These are phyloP conservation scores for Leuciscus idus DNA, from an alignment of 2,113 vertebrate species.

Conservation along the genomic window DNA sequence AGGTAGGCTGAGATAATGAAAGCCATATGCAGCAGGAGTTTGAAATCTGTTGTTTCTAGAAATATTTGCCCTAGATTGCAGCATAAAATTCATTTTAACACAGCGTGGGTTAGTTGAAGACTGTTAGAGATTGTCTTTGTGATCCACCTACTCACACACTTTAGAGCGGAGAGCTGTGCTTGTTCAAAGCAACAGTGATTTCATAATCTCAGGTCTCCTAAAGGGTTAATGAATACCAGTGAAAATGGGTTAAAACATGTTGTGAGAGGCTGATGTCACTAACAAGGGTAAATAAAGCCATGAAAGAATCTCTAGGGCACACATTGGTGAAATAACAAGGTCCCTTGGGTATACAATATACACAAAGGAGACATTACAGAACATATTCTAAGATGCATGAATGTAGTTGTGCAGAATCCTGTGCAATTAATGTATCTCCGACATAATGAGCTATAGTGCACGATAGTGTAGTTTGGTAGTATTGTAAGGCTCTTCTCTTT, in stretches of 20 bases:
- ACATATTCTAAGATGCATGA: not conserved
- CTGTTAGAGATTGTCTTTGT: constrained; percentile 21
- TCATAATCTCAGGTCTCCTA: constrained; percentile 13
- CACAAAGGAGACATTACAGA: not conserved
- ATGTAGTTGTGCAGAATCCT: not conserved
- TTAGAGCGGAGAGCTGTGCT: constrained; percentile 1
- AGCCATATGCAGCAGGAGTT: not conserved
- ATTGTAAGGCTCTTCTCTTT: not conserved
- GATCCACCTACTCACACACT: constrained; percentile 37
- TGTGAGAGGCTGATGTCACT: not conserved
- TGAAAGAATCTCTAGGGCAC: not conserved
- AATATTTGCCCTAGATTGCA: constrained; percentile 7
- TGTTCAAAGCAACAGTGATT: constrained; percentile 30
- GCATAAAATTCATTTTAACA: not conserved
- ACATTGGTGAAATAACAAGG: constrained; percentile 5
- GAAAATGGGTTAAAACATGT: constrained; percentile 17
- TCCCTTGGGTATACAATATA: not conserved
- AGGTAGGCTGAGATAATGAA: not conserved
- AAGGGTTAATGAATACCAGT: constrained; percentile 28
- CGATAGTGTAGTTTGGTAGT: not conserved
- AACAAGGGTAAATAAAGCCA: not conserved
- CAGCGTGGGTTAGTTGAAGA: constrained; percentile 28
- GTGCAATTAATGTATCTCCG: not conserved
- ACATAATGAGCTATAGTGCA: not conserved
- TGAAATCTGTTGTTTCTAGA: constrained; percentile 17